Conservation (phyloP, 2,113 vertebrate genomes). For the Rhegmatorhina hoffmannsi region DNA sequence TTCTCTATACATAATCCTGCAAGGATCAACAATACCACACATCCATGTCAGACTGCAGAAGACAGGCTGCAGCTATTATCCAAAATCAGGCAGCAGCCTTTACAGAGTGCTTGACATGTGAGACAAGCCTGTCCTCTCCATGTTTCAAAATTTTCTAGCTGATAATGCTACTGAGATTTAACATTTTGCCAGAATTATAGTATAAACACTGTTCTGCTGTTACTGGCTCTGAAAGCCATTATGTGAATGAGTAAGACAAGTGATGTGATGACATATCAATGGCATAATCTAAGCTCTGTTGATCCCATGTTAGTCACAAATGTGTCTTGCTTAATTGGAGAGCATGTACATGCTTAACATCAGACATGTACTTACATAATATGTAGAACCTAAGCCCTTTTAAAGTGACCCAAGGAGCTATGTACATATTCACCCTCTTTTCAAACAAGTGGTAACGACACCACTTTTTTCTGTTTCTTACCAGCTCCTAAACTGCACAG, state of each 20-base stretch:
- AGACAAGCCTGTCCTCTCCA: neutral
- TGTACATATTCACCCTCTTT: neutral
- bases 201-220: neutral
- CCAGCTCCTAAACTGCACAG: neutral
- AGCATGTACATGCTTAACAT: neutral
- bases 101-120: neutral
- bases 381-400: neutral
- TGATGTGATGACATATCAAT: neutral
- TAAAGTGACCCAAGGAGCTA: neutral
- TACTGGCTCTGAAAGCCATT: neutral
- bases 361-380: neutral
- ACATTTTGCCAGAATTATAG: neutral
- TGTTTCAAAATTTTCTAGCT: neutral
- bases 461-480: neutral
- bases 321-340: neutral
- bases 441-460: neutral
- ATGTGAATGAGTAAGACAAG: neutral
- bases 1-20: neutral
- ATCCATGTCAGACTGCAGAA: neutral
- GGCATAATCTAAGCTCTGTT: neutral
- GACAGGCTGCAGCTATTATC: neutral
- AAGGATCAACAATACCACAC: neutral
- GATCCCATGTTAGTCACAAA: neutral
- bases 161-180: neutral
- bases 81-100: neutral